A percentile compares a stretch with the other conserved stretches of the same genome.
phyloP scores from a whole-genome alignment of 2,113 vertebrate genomes.

The human (Homo sapiens) region GRCh38 chrX:113132501-113133000 shows the following conservation, averaged over 20 bases:
- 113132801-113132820: background rate
- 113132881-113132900: background rate
- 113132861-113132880: background rate
- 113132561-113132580: constrained; percentile 1
- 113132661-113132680: constrained; percentile 10
- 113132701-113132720: background rate
- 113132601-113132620: background rate
- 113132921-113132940: background rate
- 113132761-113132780: background rate
- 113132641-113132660: background rate
- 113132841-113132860: constrained; percentile 8
- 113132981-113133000: background rate
- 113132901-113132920: background rate
- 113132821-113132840: background rate
- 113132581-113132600: background rate
- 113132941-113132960: constrained; percentile 17
- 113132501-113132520: background rate
- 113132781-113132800: background rate
- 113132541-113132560: background rate
- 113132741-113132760: background rate
- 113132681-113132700: background rate
- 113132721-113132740: background rate
- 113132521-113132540: background rate
- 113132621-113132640: background rate
- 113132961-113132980: background rate